Evolutionary conservation across 2,797 vertebrate genomes (phyloP).

Genomic region (Numenius phaeopus): DNA sequence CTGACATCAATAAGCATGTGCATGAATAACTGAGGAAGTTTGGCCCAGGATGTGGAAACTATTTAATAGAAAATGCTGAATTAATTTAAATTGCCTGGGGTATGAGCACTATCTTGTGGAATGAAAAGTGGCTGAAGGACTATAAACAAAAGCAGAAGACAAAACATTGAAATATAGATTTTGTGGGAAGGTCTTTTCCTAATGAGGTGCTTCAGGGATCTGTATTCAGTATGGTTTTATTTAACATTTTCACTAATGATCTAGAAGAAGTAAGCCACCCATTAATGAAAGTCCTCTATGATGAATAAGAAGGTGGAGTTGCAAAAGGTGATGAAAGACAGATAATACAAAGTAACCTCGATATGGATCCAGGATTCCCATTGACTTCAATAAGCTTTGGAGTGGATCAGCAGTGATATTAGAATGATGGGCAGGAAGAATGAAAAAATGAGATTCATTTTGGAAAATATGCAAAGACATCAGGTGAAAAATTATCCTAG

Average conservation of each 20-base stretch:
- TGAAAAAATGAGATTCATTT: not conserved
- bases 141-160: constrained; percentile 69
- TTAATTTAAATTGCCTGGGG: constrained; percentile 71
- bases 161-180: constrained; percentile 26
- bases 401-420: not conserved
- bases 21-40: not conserved
- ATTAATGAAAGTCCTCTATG: not conserved
- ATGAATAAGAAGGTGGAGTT: not conserved
- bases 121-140: constrained; percentile 66
- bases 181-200: constrained; percentile 9
- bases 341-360: not conserved
- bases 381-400: not conserved
- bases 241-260: not conserved
- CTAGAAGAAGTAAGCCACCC: not conserved
- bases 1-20: not conserved
- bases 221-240: not conserved
- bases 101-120: constrained; percentile 51
- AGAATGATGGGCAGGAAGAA: not conserved
- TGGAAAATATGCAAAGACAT: not conserved
- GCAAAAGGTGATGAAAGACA: constrained; percentile 9
- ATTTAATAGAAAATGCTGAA: constrained; percentile 48
- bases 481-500: not conserved
- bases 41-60: constrained; percentile 17
- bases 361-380: not conserved
- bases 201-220: not conserved